Conservation (phyloP, 2,888 invertebrate species). For the Brachyopa scutellaris region DNA sequence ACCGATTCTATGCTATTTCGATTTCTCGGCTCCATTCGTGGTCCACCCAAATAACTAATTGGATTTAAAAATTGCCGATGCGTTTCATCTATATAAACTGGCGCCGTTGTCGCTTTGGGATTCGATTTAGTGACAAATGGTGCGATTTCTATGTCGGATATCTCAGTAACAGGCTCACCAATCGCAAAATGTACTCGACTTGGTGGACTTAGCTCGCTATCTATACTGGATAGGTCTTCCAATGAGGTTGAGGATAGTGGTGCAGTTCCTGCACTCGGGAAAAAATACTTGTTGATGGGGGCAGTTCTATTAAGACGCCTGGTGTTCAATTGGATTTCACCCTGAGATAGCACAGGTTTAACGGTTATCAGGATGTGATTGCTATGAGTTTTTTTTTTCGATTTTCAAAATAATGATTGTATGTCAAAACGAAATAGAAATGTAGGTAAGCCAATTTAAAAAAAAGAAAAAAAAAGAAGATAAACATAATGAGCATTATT, state of each 20-base stretch:
- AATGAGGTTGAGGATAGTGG: slow-evolving; percentile 43
- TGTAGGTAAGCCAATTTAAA: slow-evolving; percentile 43
- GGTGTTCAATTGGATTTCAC: slow-evolving; percentile 9
- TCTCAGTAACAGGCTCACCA: slow-evolving; percentile 18
- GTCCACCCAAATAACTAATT: slow-evolving; percentile 87
- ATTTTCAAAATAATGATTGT: slow-evolving; percentile 36
- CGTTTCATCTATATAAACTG: slow-evolving; percentile 83
- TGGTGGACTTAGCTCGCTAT: slow-evolving; percentile 8
- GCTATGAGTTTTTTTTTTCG: slow-evolving; percentile 54
- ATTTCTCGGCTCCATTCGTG: slow-evolving; percentile 82
- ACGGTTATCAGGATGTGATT: slow-evolving; percentile 70
- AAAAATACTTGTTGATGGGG: slow-evolving; percentile 16
- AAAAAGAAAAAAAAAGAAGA: slow-evolving; percentile 23
- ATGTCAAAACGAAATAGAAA: slow-evolving; percentile 45
- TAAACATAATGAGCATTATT: slow-evolving; percentile 26
- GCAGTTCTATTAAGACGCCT: neutral
- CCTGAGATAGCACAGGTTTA: slow-evolving; percentile 73
- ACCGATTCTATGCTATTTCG: slow-evolving; percentile 87
- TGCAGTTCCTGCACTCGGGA: slow-evolving; percentile 5
- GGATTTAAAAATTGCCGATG: slow-evolving; percentile 85
- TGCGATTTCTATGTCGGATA: slow-evolving; percentile 74
- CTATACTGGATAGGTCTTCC: slow-evolving; percentile 52
- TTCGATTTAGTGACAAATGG: slow-evolving; percentile 75
- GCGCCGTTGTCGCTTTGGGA: slow-evolving; percentile 77
- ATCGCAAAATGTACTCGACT: neutral